phyloP scores from a whole-genome alignment of 1,140 invertebrate species.

The Zaprionus lachaisei region DNA sequence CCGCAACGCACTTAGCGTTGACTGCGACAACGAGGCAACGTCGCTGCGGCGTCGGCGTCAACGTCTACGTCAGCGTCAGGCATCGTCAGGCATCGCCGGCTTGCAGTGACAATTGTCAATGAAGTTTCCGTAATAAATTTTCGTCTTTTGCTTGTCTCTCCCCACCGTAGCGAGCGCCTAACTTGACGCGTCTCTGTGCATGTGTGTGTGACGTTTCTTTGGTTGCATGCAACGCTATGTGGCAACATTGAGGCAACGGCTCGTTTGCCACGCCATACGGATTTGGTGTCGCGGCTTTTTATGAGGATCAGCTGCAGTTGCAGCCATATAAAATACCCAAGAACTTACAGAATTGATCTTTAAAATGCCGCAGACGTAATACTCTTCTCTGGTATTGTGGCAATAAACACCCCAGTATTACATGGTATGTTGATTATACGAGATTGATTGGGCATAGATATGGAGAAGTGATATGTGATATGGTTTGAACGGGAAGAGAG shows the following conservation, averaged over 20 bases:
- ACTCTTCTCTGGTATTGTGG: conserved; percentile 37
- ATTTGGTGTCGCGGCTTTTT: conserved; percentile 80
- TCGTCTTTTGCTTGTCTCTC: conserved; percentile 72
- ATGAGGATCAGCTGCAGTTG: conserved; percentile 82
- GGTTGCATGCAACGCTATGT: conserved; percentile 65
- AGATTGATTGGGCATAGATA: background rate
- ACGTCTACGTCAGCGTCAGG: conserved; percentile 36
- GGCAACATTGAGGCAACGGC: conserved; percentile 62
- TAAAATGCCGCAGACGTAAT: conserved; percentile 44
- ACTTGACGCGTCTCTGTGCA: conserved; percentile 53
- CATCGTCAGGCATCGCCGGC: conserved; percentile 61
- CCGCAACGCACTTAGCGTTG: conserved; percentile 76
- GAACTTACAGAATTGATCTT: conserved; percentile 32
- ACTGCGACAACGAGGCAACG: conserved; percentile 26
- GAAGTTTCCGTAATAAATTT: conserved; percentile 82
- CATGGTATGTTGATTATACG: background rate
- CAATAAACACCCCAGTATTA: conserved; percentile 2
- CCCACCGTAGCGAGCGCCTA: conserved; percentile 42
- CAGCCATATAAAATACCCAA: conserved; percentile 77
- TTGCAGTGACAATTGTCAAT: conserved; percentile 83
- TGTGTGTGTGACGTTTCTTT: conserved; percentile 23
- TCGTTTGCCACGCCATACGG: conserved; percentile 77
- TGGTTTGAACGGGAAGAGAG: background rate
- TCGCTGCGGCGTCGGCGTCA: conserved; percentile 2
- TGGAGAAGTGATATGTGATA: background rate